Evolutionary conservation across 1,140 invertebrate species (phyloP), one percentile per base, ranked within the genome.

Genomic region (Zaprionus camerounensis): DNA sequence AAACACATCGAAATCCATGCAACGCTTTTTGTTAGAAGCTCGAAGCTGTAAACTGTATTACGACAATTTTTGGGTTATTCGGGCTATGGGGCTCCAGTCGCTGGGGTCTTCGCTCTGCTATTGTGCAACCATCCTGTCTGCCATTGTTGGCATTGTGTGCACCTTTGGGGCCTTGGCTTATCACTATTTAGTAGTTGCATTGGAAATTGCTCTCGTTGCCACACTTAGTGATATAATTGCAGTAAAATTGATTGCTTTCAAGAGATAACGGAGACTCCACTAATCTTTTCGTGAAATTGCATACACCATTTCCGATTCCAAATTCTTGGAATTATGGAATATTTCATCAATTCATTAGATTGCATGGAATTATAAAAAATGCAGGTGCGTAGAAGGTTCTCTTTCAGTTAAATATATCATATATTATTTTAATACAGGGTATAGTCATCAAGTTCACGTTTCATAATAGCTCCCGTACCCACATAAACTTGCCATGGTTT

Each of bases 1-100:
- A 53, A 15, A 57, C 34, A 58, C 41, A 62, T 34, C 53, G 11
- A 62, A 31, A 71, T 44, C 53, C 64, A 58, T 55, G 49, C 56
- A 31, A 34, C 53, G 46, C 49, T 70, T 79, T 63, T 68, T 66
- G 70, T 62, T 76, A 87, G 84, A 87, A 87, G 81, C 77, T 81
- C 59, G 51, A 70, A 63, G 72, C 72, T 75, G 51, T 80, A 68
- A 88, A 88, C 80, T 64, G 81, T 84, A 87, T 87, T 87, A 87
- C 83, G 81, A 78, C 82, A 72, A 69, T 78, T 86, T 85, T 61
- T 73, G 41, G 72, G 67, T 75, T 75, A 70, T 41, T 70, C 67
- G 59, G 53, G 67, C 72, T 70, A 22, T 61, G 57, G 71, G 71
- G 53, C 66, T 63, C 61, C 17, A 53, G 56, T 46, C 12, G 81